Evolutionary conservation across 2,797 vertebrate genomes (phyloP), one percentile per base, ranked within the genome.

Genomic region (Cossypha niveicapilla): DNA sequence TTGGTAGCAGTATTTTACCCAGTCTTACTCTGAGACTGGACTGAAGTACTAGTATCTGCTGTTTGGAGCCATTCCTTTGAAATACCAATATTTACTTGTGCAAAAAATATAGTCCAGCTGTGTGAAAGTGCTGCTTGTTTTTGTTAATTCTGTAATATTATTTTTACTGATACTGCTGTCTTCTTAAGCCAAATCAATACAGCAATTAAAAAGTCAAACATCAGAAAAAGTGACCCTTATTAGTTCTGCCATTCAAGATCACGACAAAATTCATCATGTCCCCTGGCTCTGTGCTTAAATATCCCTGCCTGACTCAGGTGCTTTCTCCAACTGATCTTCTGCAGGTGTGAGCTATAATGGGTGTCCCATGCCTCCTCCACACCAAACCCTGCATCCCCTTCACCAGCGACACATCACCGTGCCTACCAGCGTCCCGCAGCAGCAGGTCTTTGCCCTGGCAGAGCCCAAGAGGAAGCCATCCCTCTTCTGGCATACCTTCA

Each of bases 361-460:
- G 23, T 98, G 98, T 90, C 98, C 98, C 0, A 68, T 96, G 57
- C 98, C 98, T n/a, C 98, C 98, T 4, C 98, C 97, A 15, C 99
- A 98, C 96, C 99, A 99, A 94, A 98, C 97, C 93, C 97, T 99
- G 42, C 99, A 98, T 80, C 99, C 99, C 2, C 96, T 99, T 56
- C 99, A 99, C 93, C 99, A 99, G 97, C 98, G 99, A 65, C 99
- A 99, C 92, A 96, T 99, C 94, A 99, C 99, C 1, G 98, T 99
- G 94, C 99, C 99, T 66, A 98, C 99, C 98, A 99, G 99, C 48
- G 76, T 99, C 95, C 99, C 99, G 0, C 98, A 99, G 97, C 99
- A 99, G 96, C 99, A 99, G 94, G 99, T 99, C 58, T 99, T 99
- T 48, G 97, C 98, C 57, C 96, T 99, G 98, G 99, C 98, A 3